phyloP scores from a whole-genome alignment of 2,797 vertebrate genomes.

The Poecilia velifera region DNA sequence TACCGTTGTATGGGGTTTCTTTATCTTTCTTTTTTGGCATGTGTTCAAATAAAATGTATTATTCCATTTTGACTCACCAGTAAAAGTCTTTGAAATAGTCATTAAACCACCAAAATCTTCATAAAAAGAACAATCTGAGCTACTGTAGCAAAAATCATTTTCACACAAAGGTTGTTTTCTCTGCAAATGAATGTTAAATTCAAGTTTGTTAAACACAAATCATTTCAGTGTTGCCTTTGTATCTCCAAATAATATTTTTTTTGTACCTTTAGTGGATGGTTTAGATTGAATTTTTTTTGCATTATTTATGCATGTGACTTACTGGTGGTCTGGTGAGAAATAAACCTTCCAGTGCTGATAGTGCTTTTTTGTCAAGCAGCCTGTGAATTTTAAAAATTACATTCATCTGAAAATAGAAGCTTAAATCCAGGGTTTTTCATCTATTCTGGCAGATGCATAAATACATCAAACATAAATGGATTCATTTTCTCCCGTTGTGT shows the following conservation, averaged over 20 bases:
- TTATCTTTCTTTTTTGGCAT: background rate
- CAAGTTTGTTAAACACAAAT: background rate
- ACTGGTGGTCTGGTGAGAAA: background rate
- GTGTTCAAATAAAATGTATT: background rate
- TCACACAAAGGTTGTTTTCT: background rate
- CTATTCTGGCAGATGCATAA: background rate
- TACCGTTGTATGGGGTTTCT: background rate
- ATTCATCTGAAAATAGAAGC: conserved; percentile 11
- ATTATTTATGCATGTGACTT: conserved; percentile 7
- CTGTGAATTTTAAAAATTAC: conserved; percentile 10
- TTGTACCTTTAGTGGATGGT: conserved; percentile 2
- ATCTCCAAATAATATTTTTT: background rate
- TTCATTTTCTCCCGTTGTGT: background rate
- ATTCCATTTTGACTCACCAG: background rate
- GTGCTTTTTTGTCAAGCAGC: background rate
- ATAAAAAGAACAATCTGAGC: background rate
- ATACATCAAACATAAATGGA: background rate
- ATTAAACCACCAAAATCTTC: background rate
- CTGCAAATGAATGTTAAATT: background rate
- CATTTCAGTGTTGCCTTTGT: background rate
- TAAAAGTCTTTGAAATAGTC: conserved; percentile 1
- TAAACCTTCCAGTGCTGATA: background rate
- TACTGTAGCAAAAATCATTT: background rate
- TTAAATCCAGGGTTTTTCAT: conserved; percentile 7
- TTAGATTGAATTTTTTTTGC: conserved; percentile 10